A percentile compares a stretch with the other conserved stretches of the same genome.
These are phyloP conservation scores for Eremobia ochroleuca DNA, from an alignment of 2,888 invertebrate species.

Conservation along the genomic window DNA sequence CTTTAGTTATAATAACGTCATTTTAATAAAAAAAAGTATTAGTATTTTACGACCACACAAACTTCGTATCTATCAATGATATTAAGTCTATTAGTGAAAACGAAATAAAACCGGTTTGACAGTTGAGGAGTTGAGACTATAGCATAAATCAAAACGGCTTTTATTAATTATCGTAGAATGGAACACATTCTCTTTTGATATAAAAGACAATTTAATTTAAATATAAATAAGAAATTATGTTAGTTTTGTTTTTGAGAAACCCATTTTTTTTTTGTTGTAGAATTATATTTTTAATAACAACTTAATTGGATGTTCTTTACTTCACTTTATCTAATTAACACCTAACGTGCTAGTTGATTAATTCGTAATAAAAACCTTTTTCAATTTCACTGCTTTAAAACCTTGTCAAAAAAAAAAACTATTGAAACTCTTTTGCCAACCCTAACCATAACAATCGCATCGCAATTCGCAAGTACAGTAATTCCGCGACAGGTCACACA, in stretches of 20 bases:
- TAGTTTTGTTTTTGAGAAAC: conserved; percentile 55
- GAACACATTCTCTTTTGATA: conserved; percentile 55
- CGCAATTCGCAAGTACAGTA: conserved; percentile 64
- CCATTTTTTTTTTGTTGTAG: neutral
- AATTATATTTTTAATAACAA: neutral
- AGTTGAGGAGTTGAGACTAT: conserved; percentile 14
- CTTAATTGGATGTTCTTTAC: neutral
- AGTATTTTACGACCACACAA: conserved; percentile 62
- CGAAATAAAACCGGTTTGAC: conserved; percentile 52
- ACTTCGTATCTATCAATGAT: conserved; percentile 52
- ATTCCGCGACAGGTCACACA: conserved; percentile 67
- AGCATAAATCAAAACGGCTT: conserved; percentile 60
- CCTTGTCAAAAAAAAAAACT: too few relatives aligned
- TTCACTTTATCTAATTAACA: neutral
- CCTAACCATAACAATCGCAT: conserved; percentile 50
- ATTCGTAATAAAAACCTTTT: neutral
- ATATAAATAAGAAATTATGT: conserved; percentile 61
- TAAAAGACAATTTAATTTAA: conserved; percentile 55
- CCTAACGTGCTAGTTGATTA: neutral
- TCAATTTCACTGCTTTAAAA: too few relatives aligned
- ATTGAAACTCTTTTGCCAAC: conserved; percentile 33
- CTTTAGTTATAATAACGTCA: conserved; percentile 49
- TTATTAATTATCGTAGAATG: conserved; percentile 56
- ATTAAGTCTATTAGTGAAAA: conserved; percentile 68
- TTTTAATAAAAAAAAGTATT: conserved; percentile 39